These are phyloP conservation scores for Pristionchus japonicus DNA, from an alignment of 2,888 invertebrate species.

Conservation along the genomic window DNA sequence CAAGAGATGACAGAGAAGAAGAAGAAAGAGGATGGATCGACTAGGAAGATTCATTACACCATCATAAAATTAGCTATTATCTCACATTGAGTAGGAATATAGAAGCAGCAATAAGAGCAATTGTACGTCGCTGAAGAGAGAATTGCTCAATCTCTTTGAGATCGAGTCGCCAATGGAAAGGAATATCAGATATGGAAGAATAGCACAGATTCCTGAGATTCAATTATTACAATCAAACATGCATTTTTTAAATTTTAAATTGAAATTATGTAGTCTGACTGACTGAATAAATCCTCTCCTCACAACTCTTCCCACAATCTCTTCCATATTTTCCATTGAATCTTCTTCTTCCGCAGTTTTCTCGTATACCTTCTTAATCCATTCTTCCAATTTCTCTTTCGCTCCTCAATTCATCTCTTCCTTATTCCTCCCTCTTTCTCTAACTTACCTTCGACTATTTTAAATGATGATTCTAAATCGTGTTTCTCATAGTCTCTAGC, in stretches of 20 bases:
- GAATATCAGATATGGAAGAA: slow-evolving; percentile 19
- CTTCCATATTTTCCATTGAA: neutral
- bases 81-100: neutral
- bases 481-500: slow-evolving; percentile 30
- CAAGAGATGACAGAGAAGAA: neutral
- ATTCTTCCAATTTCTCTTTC: neutral
- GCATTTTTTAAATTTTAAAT: neutral
- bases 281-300: slow-evolving; percentile 3
- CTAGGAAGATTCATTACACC: neutral
- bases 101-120: neutral
- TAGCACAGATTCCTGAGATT: neutral
- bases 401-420: neutral
- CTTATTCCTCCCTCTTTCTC: too few relatives aligned
- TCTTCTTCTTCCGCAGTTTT: neutral
- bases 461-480: slow-evolving; percentile 5
- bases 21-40: neutral
- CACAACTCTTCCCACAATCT: slow-evolving; percentile 18
- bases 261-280: neutral
- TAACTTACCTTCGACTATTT: neutral
- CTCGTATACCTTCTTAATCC: slow-evolving; percentile 21
- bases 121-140: neutral
- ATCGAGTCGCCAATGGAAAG: slow-evolving; percentile 28
- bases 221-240: neutral
- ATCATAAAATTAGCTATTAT: neutral
- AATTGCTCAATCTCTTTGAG: neutral